Base-by-base conservation (phyloP, 1,140 invertebrate species). In the Polyergus mexicanus region DNA sequence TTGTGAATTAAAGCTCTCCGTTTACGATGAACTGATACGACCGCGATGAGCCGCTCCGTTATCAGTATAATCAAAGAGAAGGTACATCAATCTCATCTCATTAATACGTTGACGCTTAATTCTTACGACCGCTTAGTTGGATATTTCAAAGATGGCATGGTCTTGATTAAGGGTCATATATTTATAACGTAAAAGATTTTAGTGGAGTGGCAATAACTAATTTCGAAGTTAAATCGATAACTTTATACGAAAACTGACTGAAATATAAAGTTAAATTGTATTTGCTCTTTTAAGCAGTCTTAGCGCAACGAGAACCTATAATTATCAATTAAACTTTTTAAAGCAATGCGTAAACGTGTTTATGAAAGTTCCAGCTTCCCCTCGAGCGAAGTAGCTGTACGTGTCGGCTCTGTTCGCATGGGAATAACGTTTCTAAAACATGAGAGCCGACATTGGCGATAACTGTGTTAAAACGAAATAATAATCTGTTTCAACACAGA, bases 1-100 rank as follows among this genome's bases (percentile, higher is more conserved):
- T 7, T 13, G 56, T 54, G 25, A 83, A 74, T 83, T 83, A 74
- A 72, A 41, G 25, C 22, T n/a, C 28, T 16, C 19, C 68, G 68
- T 74, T 83, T 83, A 74, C 78, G 68, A 63, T 41, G 56, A 72
- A 72, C 10, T n/a, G 78, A 81, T 16, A 60, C 16, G 35, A 8
- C 16, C 51, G 47, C 35, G 11, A 22, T 19, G 38, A 77, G 47
- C 58, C 28, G 41, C 28, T 10, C 28, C n/a, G 32, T 80, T 80
- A 80, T n/a, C 16, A 35, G 35, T 71, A 11, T 16, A 72, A 71
- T 38, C 38, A 4, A 25, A 25, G 3, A n/a, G 1, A 44, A 47
- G 44, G 13, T 16, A 41, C 22, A 25, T 81, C 38, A 19, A 60
- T 28, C 13, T n/a, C 28, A 1, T 5, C 25, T 54, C 54, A 78